A percentile compares a stretch with the other conserved stretches of the same genome.
phyloP scores from a whole-genome alignment of 2,113 vertebrate species.

The Ophiodon elongatus region DNA sequence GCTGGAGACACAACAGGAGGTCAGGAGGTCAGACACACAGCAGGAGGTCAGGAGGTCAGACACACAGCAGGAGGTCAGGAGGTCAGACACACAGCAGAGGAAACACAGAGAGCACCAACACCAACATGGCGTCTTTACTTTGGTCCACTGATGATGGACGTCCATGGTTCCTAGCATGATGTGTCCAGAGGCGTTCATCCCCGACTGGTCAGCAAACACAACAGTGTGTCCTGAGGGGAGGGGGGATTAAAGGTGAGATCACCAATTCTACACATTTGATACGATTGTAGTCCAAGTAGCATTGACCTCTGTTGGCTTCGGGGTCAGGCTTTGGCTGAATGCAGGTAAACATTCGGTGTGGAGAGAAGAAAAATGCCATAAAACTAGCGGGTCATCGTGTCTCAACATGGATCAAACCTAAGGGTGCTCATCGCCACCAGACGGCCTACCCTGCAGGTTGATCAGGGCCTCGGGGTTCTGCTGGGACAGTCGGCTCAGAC shows the following conservation, averaged over 20 bases:
- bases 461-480: slow-evolving; percentile 89
- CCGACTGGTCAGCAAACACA: slow-evolving; percentile 93
- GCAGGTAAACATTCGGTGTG: no score
- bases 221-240: slow-evolving; percentile 87
- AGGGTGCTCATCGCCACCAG: no score
- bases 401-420: no score
- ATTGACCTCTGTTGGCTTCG: no score
- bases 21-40: no score
- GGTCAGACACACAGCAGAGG: not conserved
- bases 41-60: slow-evolving; percentile 14
- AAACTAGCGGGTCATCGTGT: no score
- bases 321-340: no score
- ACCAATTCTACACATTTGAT: not conserved
- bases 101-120: not conserved
- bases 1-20: slow-evolving; percentile 81
- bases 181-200: slow-evolving; percentile 92
- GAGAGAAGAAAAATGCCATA: no score
- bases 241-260: not conserved
- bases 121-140: slow-evolving; percentile 82
- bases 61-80: no score
- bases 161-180: slow-evolving; percentile 96
- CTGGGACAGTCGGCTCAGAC: slow-evolving; percentile 90
- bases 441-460: slow-evolving; percentile 89
- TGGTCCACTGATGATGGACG: slow-evolving; percentile 96
- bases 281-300: no score